A percentile compares a stretch with the other conserved stretches of the same genome.
Conservation (phyloP, 1,140 invertebrate genomes). For the Plodia interpunctella region DNA sequence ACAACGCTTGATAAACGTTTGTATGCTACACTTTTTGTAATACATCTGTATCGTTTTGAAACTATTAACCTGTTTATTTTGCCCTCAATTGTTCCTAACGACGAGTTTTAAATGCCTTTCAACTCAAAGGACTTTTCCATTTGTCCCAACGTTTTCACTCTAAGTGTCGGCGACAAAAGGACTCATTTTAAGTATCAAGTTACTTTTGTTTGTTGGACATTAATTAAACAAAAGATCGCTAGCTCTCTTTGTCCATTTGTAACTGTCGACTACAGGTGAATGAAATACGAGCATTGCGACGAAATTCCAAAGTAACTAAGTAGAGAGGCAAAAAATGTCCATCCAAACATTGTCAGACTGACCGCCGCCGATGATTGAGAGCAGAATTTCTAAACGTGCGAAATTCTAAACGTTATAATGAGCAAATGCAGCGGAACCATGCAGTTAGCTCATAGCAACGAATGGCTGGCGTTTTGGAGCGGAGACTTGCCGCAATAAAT, state of each 20-base stretch:
- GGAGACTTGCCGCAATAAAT: slow-evolving; percentile 76
- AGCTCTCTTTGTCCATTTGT: slow-evolving; percentile 36
- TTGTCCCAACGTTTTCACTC: slow-evolving; percentile 39
- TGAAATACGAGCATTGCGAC: slow-evolving; percentile 37
- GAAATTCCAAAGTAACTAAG: slow-evolving; percentile 6
- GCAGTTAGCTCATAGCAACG: slow-evolving; percentile 70
- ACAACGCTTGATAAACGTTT: slow-evolving; percentile 70
- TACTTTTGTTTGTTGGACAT: slow-evolving; percentile 63
- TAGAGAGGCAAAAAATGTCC: slow-evolving; percentile 13
- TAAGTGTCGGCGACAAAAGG: slow-evolving; percentile 51
- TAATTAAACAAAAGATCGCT: slow-evolving; percentile 69
- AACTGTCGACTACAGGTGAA: slow-evolving; percentile 48
- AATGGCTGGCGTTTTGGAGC: slow-evolving; percentile 68
- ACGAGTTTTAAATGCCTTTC: slow-evolving; percentile 48
- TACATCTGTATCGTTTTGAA: slow-evolving; percentile 76
- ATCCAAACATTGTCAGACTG: slow-evolving; percentile 39
- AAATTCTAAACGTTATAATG: slow-evolving; percentile 54
- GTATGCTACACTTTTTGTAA: slow-evolving; percentile 72
- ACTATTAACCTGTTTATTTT: slow-evolving; percentile 75
- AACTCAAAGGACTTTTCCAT: slow-evolving; percentile 51
- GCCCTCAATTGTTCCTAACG: slow-evolving; percentile 48
- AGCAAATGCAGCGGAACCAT: slow-evolving; percentile 67
- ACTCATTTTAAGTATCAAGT: slow-evolving; percentile 56
- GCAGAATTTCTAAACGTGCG: slow-evolving; percentile 28
- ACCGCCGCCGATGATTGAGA: slow-evolving; percentile 44